Percentiles rank a stretch among this genome's conserved stretches.
Evolutionary conservation across 2,797 vertebrate genomes (phyloP).

Genomic region (Smutsia gigantea): DNA sequence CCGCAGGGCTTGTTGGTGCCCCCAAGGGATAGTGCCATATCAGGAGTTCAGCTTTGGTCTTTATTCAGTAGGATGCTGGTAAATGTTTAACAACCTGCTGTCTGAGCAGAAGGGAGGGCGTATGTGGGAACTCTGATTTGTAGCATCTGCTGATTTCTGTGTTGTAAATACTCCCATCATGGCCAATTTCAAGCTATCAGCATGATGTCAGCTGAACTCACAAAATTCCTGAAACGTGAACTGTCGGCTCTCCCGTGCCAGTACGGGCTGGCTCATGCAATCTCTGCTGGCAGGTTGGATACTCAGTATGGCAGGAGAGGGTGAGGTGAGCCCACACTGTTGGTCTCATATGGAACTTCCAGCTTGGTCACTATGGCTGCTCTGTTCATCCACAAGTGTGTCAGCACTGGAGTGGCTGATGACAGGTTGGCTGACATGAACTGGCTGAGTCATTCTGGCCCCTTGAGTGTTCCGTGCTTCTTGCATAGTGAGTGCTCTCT

Average conservation of each 20-base stretch:
- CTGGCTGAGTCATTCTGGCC: background rate
- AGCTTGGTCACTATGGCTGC: background rate
- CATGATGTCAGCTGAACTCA: background rate
- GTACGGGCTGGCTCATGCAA: background rate
- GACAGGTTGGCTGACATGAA: background rate
- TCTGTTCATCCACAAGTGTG: background rate
- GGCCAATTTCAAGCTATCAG: background rate
- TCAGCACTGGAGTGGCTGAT: background rate
- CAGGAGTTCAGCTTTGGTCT: background rate
- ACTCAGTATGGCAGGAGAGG: background rate
- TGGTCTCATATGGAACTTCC: background rate
- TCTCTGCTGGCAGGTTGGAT: background rate
- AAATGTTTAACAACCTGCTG: background rate
- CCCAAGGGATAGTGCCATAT: background rate
- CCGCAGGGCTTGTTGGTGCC: background rate
- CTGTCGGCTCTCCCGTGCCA: too few relatives aligned
- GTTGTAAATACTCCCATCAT: background rate
- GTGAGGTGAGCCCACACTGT: background rate
- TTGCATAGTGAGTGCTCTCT: background rate
- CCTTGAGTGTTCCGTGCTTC: background rate
- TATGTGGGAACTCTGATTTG: background rate
- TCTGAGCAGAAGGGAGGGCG: too few relatives aligned
- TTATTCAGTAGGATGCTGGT: background rate
- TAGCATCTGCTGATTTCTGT: background rate
- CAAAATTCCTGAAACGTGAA: background rate